Base-by-base conservation (phyloP, 2,113 vertebrate genomes). In the Periophthalmus modestus region DNA sequence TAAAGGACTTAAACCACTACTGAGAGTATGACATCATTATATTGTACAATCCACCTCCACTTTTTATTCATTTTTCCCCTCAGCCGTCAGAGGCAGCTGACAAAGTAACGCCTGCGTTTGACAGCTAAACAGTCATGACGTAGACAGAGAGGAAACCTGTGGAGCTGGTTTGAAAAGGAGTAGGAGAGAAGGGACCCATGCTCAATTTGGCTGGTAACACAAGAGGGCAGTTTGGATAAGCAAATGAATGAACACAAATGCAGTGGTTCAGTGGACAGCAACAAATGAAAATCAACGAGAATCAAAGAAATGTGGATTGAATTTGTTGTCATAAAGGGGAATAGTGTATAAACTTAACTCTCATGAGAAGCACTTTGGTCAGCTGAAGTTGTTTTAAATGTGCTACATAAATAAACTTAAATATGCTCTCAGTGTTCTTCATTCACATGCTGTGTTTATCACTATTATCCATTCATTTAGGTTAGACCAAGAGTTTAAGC, bases 61-160 rank as follows among this genome's bases (percentile, higher is more conserved):
- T 52, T 55, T 55, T 55, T 19, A 55, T 55, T 55, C 52, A 55
- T 19, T n/a, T 14, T 48, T 19, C 19, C 71, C 33, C n/a, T 33
- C 66, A 74, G 76, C 74, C 79, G 73, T 87, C 85, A 86, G 12
- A 2, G 67, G 76, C 87, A 92, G 82, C 85, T 92, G 88, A 79
- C 78, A 28, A 69, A 18, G 16, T 2, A 65, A 77, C 82, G 77
- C 79, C 89, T 89, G 88, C 65, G n/a, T 80, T 19, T 75, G 88
- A 89, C 89, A 86, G 72, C 66, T 47, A 52, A 66, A 63, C 43
- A 48, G 58, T 62, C 24, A 66, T 82, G 79, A 87, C 74, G 78
- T 39, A 36, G 21, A 33, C n/a, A 9, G 36, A n/a, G 18, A 71
- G 52, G 46, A 61, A 67, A 80, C 70, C 71, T 4, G 75, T 61